Base-by-base conservation (phyloP, 2,113 vertebrate genomes). In the Turdus rufiventris region DNA sequence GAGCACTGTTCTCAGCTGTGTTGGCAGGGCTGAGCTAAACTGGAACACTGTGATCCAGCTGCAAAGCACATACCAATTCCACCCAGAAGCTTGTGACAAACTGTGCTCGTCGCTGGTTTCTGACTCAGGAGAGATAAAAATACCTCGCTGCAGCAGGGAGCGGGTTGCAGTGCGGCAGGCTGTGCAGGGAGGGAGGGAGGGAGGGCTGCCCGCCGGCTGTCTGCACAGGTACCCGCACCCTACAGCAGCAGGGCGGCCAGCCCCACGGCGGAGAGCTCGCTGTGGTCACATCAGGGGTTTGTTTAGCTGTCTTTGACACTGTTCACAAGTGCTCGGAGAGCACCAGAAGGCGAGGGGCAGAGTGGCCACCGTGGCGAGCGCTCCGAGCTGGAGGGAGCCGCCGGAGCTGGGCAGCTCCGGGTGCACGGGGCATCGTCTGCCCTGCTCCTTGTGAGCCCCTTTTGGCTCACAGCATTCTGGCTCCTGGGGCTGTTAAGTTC, bases 101-200 rank as follows among this genome's bases (percentile, higher is more conserved):
- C 76, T 68, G 31, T 74, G 88, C 72, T 77, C 62, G 85, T 87
- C 86, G 91, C 66, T 61, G 71, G 78, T 76, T 93, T 95, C 78
- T 94, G 96, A 96, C 75, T 96, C 89, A 85, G 75, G 95, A 88
- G 88, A 85, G 95, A 91, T 95, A 96, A 95, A 96, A 96, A 95
- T 95, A 91, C 93, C 84, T 94, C 81, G 34, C 88, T 88, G 95
- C 82, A 89, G 91, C 79, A 85, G 62, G 65, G 66, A 50, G 85
- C 86, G 80, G 25, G 65, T 34, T 40, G 62, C 50, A 66, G 93
- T 73, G 94, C 86, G 40, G 89, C 89, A 85, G 93, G 5, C 33
- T 12, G 65, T 33, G 70, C 16, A 6, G 65, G 45, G 45, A 45
- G 45, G 45, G 45, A 47, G 45, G 45, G 62, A 43, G 61, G n/a